Evolutionary conservation across 2,797 vertebrate genomes (phyloP), one percentile per base, ranked within the genome.

Genomic region (Botia kubotai): DNA sequence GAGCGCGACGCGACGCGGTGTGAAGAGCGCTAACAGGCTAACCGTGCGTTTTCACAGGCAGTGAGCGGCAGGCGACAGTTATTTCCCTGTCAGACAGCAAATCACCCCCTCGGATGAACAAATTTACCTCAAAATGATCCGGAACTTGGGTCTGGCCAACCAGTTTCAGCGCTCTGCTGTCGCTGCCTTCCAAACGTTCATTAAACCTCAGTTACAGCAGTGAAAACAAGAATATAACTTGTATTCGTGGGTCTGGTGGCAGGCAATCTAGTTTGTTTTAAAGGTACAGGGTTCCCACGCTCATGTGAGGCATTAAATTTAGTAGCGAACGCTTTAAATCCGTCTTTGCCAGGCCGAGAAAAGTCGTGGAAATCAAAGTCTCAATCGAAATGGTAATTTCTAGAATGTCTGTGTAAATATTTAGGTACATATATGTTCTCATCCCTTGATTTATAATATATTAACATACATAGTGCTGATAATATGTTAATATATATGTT

Each of bases 51-150:
- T 60, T 60, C 58, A 60, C 58, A 14, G 58, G 8, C 21, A 5
- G 57, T 5, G 23, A 71, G 58, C 16, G 46, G 60, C 50, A 63
- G 60, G 78, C 78, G 78, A 80, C 78, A 80, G 78, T 68, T 80
- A 80, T 74, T 73, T 73, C 78, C 16, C 70, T 57, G 78, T 52
- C 71, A 74, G 78, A 80, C 78, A 80, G 78, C 71, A 58, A 74
- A 74, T 68, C 78, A 80, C 60, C 70, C 78, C 29, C 78, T 73
- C 70, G 67, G 78, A 62, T 73, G n/a, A 19, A 66, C 48, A 80
- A 72, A 80, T 80, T 16, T 10, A 48, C 70, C 50, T 57, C 12
- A 67, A 73, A 80, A 60, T 16, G 77, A 65, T 19, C 58, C 46
- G 46, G 48, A 73, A 73, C 48, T 73, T 57, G 0, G 33, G 19